Evolutionary conservation across 2,797 vertebrate genomes (phyloP), one percentile per base, ranked within the genome.

Genomic region (Pangasius macronema): DNA sequence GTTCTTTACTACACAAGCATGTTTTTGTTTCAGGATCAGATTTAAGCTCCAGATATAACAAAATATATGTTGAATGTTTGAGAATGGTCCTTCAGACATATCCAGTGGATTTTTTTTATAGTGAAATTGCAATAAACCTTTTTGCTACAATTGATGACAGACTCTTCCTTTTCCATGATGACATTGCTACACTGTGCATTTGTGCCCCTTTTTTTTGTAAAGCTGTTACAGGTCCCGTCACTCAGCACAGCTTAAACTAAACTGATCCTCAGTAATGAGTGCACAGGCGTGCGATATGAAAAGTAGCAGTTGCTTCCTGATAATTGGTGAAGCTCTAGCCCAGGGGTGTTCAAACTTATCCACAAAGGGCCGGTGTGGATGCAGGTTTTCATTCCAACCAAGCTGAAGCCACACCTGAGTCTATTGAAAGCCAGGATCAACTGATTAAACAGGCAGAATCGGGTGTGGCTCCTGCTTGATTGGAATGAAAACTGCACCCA

Each of bases 321-420:
- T 88, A 95, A 95, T 89, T 92, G 94, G 39, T 93, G 94, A 63
- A 94, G 92, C 77, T 91, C 61, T 18, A 55, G 53, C 53, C 14
- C 14, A 53, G 14, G 46, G 46, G 8, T 46, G 46, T 46, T 8
- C 46, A 46, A 46, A 46, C 46, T 46, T 46, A 46, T 46, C 46
- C 46, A 9, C 46, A 46, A 46, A 46, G 46, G 46, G 7, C 46
- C 46, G 8, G 7, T 46, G 46, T 46, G 46, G 46, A 8, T 46
- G 46, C 46, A 46, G 46, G 46, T 9, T 46, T 46, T 46, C 46
- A 46, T 46, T 46, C 46, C 46, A 46, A 46, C 46, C 46, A 46
- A 46, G 8, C 46, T 9, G 46, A 9, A 46, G 46, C 46, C 46
- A 46, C 46, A 46, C 46, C 46, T 46, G 46, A 46, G 46, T 46